Evolutionary conservation across 1,140 invertebrate genomes (phyloP), one percentile per base, ranked within the genome.

Genomic region (Lerema accius): DNA sequence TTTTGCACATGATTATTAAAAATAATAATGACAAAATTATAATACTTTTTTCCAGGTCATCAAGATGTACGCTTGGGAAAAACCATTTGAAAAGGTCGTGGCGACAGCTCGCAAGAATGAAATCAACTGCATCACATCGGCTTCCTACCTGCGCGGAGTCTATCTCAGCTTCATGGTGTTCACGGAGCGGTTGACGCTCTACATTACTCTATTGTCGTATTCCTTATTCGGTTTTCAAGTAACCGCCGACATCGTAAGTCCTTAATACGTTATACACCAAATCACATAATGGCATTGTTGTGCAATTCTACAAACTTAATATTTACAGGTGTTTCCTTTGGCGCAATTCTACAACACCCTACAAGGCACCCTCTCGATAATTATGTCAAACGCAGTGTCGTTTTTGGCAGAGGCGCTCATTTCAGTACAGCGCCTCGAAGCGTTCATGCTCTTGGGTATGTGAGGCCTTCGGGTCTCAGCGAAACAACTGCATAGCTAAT

Each of bases 31-130:
- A n/a, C n/a, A n/a, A n/a, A n/a, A n/a, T n/a, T n/a, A n/a, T n/a
- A n/a, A n/a, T n/a, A n/a, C n/a, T n/a, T n/a, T n/a, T n/a, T 55
- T 66, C 64, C 1, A 95, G 86, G 92, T 96, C 13, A 95, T 98
- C 63, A 98, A 98, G 92, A 96, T 98, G 94, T 97, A 97, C 87
- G 95, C 95, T 0, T 98, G 97, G 97, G 97, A 98, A 82, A 94
- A 95, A 73, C 92, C 94, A 35, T 97, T 98, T 81, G 91, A 93
- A 40, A 84, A 91, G 55, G 78, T 92, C 11, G 90, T 93, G 3
- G 86, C 84, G 56, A 67, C 91, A 73, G 84, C 84, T 28, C 73
- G 88, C 0, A 84, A 84, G 59, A 78, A 92, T 19, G 96, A 97
- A 82, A 94, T 96, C 19, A 86, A 92, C 19, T 92, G 93, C 40